phyloP scores from a whole-genome alignment of 2,797 vertebrate genomes.

The Scyliorhinus canicula region DNA sequence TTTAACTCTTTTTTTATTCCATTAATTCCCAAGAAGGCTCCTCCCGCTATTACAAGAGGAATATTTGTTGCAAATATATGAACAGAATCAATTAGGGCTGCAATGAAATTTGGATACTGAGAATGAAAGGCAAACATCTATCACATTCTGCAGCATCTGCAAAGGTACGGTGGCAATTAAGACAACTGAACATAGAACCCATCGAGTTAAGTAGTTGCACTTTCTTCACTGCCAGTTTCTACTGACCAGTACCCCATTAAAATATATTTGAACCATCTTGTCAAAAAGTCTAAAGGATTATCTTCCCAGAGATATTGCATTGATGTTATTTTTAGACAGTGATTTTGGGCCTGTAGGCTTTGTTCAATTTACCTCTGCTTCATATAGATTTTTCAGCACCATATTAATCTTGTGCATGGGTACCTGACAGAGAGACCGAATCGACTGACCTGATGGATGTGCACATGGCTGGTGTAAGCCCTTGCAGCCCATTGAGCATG shows the following conservation, averaged over 20 bases:
- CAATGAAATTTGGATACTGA: not conserved
- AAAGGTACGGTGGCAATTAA: not conserved
- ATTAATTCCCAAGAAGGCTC: too few relatives aligned
- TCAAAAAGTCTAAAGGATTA: conserved; percentile 10
- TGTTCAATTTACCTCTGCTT: not conserved
- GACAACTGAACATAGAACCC: not conserved
- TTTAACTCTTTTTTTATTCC: too few relatives aligned
- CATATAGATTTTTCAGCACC: not conserved
- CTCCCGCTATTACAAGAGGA: too few relatives aligned
- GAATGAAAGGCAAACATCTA: not conserved
- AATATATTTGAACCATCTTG: not conserved
- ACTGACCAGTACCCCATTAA: not conserved
- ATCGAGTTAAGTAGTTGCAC: not conserved
- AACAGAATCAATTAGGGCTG: not conserved
- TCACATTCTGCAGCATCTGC: not conserved
- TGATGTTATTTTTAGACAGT: not conserved
- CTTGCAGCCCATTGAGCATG: not conserved
- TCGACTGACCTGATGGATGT: not conserved
- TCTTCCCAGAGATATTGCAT: not conserved
- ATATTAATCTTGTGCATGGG: conserved; percentile 16
- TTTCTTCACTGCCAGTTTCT: not conserved
- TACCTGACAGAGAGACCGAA: not conserved
- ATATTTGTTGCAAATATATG: not conserved
- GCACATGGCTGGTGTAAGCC: not conserved
- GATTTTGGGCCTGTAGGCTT: not conserved